Evolutionary conservation across 64 coral and sea anemone genomes (phyloP), one percentile per base, ranked within the genome.

Genomic region (Actinia equina): DNA sequence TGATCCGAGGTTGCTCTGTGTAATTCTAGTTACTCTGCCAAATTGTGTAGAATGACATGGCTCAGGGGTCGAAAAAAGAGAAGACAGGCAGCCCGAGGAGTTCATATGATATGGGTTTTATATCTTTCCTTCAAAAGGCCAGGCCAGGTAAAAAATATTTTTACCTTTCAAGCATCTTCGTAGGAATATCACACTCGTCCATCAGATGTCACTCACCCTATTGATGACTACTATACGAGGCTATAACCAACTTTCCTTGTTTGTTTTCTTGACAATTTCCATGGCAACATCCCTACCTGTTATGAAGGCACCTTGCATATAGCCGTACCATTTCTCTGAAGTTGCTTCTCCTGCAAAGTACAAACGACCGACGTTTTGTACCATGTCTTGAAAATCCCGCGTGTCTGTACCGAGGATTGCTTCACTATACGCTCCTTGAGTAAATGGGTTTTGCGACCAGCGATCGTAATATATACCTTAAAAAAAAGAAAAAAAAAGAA

Each of bases 301-400:
- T n/a, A 89, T 20, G 26, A 84, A 89, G 16, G 88, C 88, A 0
- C 88, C 88, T 76, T 89, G 88, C 65, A 89, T 84, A 70, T 84
- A 89, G 7, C 88, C 88, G 44, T 55, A 22, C 88, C 88, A 89
- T 7, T 89, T 78, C 17, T 84, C 45, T 30, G 59, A 84, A 4
- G 80, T 89, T 23, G 88, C 88, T 89, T 89, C 88, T 15, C 88
- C 88, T 0, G 88, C 88, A 62, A 89, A 89, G 67, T 76, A 89
- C 45, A 89, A 77, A 41, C 30, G 59, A 26, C 70, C 88, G 45
- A 89, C 70, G 41, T 2, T 83, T n/a, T 41, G 19, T 20, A 11
- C 49, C 6, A 89, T 44, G 53, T 89, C 69, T 53, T 43, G 23
- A 67, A 76, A 83, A 44, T 89, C 80, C 10, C 74, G 52, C 11